phyloP scores from a whole-genome alignment of 2,113 vertebrate genomes.

The Promerops cafer region DNA sequence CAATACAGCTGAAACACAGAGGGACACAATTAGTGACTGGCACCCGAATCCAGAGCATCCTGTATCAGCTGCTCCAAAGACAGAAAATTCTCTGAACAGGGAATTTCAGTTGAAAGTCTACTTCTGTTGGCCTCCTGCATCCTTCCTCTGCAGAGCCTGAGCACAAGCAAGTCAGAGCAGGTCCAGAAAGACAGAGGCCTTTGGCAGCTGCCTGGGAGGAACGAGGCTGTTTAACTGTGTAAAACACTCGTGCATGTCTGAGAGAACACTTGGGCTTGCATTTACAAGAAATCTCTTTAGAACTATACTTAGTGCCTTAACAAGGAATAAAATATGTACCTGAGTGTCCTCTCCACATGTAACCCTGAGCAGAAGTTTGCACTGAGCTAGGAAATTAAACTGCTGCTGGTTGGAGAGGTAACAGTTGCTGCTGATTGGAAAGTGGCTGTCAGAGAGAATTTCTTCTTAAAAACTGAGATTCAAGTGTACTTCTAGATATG shows the following conservation, averaged over 20 bases:
- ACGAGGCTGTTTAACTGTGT: neutral
- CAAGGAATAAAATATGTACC: neutral
- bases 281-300: neutral
- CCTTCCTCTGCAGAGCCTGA: neutral
- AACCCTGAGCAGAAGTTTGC: neutral
- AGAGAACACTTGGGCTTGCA: neutral
- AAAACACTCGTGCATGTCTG: neutral
- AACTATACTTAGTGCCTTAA: neutral
- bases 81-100: neutral
- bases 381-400: neutral
- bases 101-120: neutral
- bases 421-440: neutral
- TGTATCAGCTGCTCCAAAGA: neutral
- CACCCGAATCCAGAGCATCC: rapidly evolving
- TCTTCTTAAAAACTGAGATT: neutral
- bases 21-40: neutral
- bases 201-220: neutral
- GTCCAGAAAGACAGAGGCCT: neutral
- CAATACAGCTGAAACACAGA: neutral
- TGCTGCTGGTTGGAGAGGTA: neutral
- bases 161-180: neutral
- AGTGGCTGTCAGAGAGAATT: neutral
- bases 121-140: neutral
- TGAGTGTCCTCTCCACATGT: rapidly evolving
- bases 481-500: neutral